phyloP scores from a whole-genome alignment of 2,797 vertebrate species.

The Poecilia wingei region DNA sequence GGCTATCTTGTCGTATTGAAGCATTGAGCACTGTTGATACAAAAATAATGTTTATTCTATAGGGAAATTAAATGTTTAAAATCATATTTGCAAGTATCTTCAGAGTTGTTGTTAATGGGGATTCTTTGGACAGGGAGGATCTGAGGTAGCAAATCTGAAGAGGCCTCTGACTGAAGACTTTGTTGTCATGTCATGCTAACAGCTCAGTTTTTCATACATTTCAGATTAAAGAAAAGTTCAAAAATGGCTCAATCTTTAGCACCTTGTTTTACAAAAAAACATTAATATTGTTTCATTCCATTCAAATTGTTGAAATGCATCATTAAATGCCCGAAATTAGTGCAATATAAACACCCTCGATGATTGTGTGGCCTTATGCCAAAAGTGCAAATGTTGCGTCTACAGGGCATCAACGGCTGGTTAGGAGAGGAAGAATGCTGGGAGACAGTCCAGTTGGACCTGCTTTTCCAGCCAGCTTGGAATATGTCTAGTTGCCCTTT shows the following conservation, averaged over 20 bases:
- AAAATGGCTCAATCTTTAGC: neutral
- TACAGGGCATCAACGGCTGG: neutral
- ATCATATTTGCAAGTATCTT: neutral
- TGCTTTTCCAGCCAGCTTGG: slow-evolving; percentile 43
- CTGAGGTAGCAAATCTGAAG: neutral
- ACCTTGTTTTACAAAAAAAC: neutral
- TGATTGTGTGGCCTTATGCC: neutral
- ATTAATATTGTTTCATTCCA: neutral
- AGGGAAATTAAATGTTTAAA: neutral
- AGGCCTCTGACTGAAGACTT: neutral
- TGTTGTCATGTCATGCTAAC: neutral
- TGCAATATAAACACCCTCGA: neutral
- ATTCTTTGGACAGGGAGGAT: neutral
- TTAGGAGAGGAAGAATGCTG: slow-evolving; percentile 37
- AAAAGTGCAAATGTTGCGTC: neutral
- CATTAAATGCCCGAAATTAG: neutral
- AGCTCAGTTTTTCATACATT: neutral
- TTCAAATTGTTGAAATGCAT: neutral
- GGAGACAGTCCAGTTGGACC: slow-evolving; percentile 40
- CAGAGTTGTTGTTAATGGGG: neutral
- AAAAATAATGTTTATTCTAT: neutral
- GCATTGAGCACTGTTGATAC: neutral
- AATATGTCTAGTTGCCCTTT: neutral
- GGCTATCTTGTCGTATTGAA: neutral
- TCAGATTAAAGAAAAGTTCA: neutral